These are phyloP conservation scores for Psittacula derbiana DNA, from an alignment of 2,797 vertebrate genomes.

Conservation along the genomic window DNA sequence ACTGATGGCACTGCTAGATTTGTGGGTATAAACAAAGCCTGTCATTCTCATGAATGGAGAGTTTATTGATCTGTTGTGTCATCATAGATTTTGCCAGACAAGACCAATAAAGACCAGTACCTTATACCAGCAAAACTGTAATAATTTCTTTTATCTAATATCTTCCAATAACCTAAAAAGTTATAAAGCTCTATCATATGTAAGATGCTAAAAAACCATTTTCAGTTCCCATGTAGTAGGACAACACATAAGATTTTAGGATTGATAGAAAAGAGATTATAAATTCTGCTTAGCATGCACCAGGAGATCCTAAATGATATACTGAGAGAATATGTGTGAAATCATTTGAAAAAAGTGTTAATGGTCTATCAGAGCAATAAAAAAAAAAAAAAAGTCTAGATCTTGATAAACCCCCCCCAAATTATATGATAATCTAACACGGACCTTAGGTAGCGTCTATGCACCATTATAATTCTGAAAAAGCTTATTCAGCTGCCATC, in stretches of 20 bases:
- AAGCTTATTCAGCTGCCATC: not conserved
- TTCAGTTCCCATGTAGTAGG: not conserved
- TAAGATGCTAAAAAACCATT: conserved; percentile 13
- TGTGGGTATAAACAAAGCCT: not conserved
- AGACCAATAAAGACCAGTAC: not conserved
- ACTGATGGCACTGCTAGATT: not conserved
- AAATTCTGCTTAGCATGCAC: conserved; percentile 40
- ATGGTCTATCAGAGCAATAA: conserved; percentile 39
- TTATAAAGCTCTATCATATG: not conserved
- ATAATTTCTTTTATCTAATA: not conserved
- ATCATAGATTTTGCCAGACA: not conserved
- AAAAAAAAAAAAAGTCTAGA: not conserved
- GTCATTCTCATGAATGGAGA: not conserved
- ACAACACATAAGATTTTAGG: not conserved
- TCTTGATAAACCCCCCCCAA: not conserved
- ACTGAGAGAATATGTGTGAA: conserved; percentile 53
- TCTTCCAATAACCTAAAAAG: not conserved
- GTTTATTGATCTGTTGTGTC: not conserved
- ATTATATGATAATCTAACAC: not conserved
- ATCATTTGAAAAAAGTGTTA: conserved; percentile 59
- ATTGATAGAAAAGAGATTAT: conserved; percentile 35
- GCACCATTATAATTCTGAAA: not conserved
- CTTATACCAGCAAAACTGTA: not conserved
- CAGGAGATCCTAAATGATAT: conserved; percentile 36
- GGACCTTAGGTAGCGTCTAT: not conserved